Evolutionary conservation across 2,113 vertebrate genomes (phyloP), one percentile per base, ranked within the genome.

Genomic region (Oreochromis niloticus): DNA sequence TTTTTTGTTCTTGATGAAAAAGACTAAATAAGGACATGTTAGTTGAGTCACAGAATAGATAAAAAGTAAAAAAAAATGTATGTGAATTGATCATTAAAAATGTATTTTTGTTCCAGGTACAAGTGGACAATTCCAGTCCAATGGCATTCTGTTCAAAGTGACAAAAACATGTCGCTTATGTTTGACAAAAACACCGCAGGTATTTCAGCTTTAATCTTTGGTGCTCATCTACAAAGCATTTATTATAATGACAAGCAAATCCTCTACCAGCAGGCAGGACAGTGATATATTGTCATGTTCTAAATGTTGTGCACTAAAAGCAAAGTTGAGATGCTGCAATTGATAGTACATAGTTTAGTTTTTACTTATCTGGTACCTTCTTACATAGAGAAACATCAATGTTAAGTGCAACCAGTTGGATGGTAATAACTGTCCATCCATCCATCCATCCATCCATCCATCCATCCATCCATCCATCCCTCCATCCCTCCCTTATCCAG

Each of bases 101-200:
- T 88, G 32, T 89, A 22, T 68, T 61, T 89, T 14, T 85, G 7
- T 91, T 96, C 81, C 95, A 99, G 99, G 27, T 99, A 99, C 94
- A 97, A 89, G 73, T 99, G 98, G 99, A 99, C 97, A 55, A 97
- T 99, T 92, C 98, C 99, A 85, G 92, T 99, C 82, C 97, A 96
- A 94, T 98, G 95, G 96, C 86, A 80, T 14, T 66, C 92, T 83
- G 13, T 95, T 3, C 34, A 39, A 30, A 96, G 84, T n/a, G 30
- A 61, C 1, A 91, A 48, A 16, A 85, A 48, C 11, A 41, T 0
- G 0, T 82, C 78, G 30, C 2, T 1, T 12, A 30, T 98, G 54
- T 99, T 98, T 95, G 82, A 97, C 6, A 93, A 85, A 81, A 94
- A 82, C 63, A 12, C 86, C n/a, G 2, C 88, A 91, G 98, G 98